Conservation (phyloP, 2,797 vertebrate genomes). For the Macropus fuliginosus region DNA sequence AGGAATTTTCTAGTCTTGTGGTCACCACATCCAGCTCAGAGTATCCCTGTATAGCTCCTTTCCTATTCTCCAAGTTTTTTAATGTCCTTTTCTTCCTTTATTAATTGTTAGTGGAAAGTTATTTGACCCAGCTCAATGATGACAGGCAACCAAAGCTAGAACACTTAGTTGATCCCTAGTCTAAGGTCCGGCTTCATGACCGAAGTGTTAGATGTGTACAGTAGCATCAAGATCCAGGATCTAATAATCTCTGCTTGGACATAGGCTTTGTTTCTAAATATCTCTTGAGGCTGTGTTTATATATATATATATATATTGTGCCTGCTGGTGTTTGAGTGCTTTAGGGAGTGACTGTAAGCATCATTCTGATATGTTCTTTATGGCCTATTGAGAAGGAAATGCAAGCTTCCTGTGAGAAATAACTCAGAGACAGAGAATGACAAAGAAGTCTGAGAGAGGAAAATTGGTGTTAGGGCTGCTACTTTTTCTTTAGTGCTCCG, state of each 20-base stretch:
- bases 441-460: neutral
- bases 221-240: conserved; percentile 12
- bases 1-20: neutral
- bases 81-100: conserved; percentile 12
- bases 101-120: neutral
- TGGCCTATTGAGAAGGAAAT: conserved; percentile 17
- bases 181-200: neutral
- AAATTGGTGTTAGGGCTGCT: conserved; percentile 1
- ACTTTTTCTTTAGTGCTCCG: neutral
- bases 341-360: conserved; percentile 17
- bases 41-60: neutral
- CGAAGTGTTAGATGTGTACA: neutral
- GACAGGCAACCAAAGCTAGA: conserved; percentile 35
- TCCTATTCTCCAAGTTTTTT: neutral
- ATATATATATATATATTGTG: neutral
- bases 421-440: conserved; percentile 14
- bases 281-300: conserved; percentile 48
- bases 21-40: neutral
- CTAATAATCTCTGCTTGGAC: neutral
- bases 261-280: neutral
- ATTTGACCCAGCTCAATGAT: neutral
- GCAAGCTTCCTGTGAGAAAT: conserved; percentile 47
- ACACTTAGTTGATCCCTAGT: neutral
- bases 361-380: neutral
- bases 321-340: conserved; percentile 37